phyloP scores from a whole-genome alignment of 2,113 vertebrate genomes.

The Phodopus roborovskii region DNA sequence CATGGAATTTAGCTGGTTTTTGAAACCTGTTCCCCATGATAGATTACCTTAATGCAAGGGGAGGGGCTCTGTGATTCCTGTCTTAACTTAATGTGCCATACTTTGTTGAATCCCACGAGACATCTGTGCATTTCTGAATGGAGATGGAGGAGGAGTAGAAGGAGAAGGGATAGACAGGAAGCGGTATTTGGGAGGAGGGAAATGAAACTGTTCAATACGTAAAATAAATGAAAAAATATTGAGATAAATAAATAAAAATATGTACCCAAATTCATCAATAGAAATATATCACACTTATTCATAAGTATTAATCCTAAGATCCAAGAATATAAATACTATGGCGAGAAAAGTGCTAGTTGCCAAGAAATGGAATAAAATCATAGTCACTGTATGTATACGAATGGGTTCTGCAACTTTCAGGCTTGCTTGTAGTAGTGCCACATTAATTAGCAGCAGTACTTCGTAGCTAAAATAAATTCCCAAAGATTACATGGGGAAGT shows the following conservation, averaged over 20 bases:
- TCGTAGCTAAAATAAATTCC: background rate
- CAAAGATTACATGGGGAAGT: background rate
- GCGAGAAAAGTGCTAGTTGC: background rate
- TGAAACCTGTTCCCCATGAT: too few relatives aligned
- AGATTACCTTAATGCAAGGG: too few relatives aligned
- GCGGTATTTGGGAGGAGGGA: too few relatives aligned
- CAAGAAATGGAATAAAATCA: background rate
- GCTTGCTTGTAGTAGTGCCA: background rate
- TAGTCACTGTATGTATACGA: background rate
- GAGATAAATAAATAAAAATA: background rate
- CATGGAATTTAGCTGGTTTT: too few relatives aligned
- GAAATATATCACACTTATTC: rapidly evolving
- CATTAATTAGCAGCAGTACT: background rate
- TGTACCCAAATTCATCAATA: background rate
- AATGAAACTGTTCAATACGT: too few relatives aligned
- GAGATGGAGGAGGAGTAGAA: too few relatives aligned
- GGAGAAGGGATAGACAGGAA: too few relatives aligned
- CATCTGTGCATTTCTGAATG: too few relatives aligned
- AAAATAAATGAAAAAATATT: too few relatives aligned
- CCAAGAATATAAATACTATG: background rate
- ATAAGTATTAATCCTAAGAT: background rate
- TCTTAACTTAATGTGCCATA: too few relatives aligned
- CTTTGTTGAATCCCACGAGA: too few relatives aligned
- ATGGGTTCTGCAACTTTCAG: background rate
- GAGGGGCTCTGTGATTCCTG: too few relatives aligned